Percentiles rank a stretch among this genome's conserved stretches.
These are phyloP conservation scores for Phoxinus dragarum DNA, from an alignment of 2,797 vertebrate genomes.

Conservation along the genomic window DNA sequence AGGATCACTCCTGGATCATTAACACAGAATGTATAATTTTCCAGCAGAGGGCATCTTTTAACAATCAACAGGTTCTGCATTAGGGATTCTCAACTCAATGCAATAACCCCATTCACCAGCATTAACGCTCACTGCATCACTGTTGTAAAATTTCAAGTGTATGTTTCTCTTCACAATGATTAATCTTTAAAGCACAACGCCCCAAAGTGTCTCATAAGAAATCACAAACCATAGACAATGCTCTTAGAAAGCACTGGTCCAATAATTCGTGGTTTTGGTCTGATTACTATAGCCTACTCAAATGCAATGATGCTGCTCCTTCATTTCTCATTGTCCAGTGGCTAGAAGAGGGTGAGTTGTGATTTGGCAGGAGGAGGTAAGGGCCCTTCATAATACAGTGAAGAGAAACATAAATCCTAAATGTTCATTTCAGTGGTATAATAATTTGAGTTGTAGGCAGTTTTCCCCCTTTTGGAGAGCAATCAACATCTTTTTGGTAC, in stretches of 20 bases:
- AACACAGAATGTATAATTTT: not conserved
- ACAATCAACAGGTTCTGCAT: slow-evolving; percentile 22
- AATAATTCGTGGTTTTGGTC: not conserved
- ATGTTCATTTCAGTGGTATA: not conserved
- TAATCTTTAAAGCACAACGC: not conserved
- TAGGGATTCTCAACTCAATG: not conserved
- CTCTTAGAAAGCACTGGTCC: not conserved
- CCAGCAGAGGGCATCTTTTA: slow-evolving; percentile 45
- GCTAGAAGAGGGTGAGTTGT: slow-evolving; percentile 2
- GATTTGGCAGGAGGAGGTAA: not conserved
- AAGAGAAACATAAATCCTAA: not conserved
- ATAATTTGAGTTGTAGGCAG: not conserved
- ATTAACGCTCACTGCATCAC: not conserved
- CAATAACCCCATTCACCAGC: not conserved
- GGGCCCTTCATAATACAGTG: not conserved
- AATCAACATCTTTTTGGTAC: not conserved
- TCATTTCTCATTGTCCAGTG: not conserved
- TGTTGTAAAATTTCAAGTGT: not conserved
- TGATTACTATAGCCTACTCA: slow-evolving; percentile 3
- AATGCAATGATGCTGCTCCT: not conserved
- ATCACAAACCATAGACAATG: not conserved
- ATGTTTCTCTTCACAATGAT: not conserved
- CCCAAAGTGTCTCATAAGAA: not conserved
- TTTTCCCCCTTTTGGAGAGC: not conserved
- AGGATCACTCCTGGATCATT: not conserved